Base-by-base conservation (phyloP, 30 jellyfish, hydroid and myxozoan species). In the Cassiopea xamachana region DNA sequence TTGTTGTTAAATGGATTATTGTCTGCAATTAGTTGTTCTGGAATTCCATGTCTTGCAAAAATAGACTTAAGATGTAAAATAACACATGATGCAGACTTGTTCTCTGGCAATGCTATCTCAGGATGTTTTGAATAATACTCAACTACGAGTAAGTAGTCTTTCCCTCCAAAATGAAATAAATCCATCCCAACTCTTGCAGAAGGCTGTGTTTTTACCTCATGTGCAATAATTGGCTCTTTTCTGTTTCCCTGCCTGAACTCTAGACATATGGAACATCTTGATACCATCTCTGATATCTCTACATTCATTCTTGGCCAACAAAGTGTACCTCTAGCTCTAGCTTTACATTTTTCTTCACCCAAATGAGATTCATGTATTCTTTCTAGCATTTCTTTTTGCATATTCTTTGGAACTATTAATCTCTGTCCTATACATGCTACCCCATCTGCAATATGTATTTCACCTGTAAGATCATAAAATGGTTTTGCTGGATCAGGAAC, bases 241-340 rank as follows among this genome's bases (percentile, higher is more conserved):
- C 84, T 48, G 67, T 75, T 75, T 55, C 64, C 12, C 80, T 80
- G 62, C 58, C 89, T 80, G 80, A 59, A 80, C 67, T 59, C 89
- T 61, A 58, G 51, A 64, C 89, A 80, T 17, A 80, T 39, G 79
- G 77, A 18, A 15, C 75, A 50, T 79, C 75, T n/a, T 59, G 77
- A 79, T 48, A 59, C 77, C 60, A 10, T 5, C 58, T 18, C 39
- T 74, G 83, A 74, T 74, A 74, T 74, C 58, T 74, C 61, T 18
- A 18, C 39, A 74, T 74, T 74, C 61, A 60, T 80, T 80, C 80
- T 80, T 80, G 50, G 89, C 89, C 89, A 80, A 39, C 5, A 59
- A 80, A 80, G 89, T 80, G 89, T 58, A 80, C 89, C 80, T 80
- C 80, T 80, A n/a, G 89, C 80, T 80, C 89, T 80, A 12, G 81